Evolutionary conservation across 2,797 vertebrate species (phyloP).

Genomic region (Chrosomus eos): DNA sequence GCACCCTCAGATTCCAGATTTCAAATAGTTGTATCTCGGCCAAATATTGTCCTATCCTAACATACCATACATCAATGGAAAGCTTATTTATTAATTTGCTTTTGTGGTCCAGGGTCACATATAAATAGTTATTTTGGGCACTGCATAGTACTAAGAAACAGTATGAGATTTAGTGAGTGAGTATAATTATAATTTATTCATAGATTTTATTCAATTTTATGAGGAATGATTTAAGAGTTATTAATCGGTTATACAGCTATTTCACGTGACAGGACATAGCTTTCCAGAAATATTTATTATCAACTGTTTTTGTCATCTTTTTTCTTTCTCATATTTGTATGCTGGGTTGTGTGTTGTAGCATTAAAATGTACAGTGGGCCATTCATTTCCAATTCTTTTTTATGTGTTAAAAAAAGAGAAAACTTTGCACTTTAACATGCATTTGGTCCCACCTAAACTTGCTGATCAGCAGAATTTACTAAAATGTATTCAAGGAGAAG

Average conservation of each 20-base stretch:
- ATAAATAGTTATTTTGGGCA: background rate
- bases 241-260: background rate
- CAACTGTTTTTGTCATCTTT: background rate
- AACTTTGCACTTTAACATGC: constrained; percentile 20
- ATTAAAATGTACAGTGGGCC: background rate
- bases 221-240: background rate
- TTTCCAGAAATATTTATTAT: background rate
- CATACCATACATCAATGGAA: too few relatives aligned
- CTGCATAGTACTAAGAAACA: background rate
- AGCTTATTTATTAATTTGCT: too few relatives aligned
- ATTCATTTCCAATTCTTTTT: constrained; percentile 17
- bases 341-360: background rate
- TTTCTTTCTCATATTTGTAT: background rate
- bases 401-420: background rate
- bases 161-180: background rate
- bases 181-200: background rate
- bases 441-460: constrained; percentile 23
- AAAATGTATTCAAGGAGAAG: constrained; percentile 52
- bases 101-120: too few relatives aligned
- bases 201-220: background rate
- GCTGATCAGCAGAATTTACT: constrained; percentile 56
- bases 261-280: background rate
- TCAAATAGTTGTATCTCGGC: too few relatives aligned
- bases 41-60: too few relatives aligned
- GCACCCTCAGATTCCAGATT: too few relatives aligned